Percentiles rank a stretch among this genome's conserved stretches.
These are phyloP conservation scores for Thalpophila matura DNA, from an alignment of 2,888 invertebrate species.

Conservation along the genomic window DNA sequence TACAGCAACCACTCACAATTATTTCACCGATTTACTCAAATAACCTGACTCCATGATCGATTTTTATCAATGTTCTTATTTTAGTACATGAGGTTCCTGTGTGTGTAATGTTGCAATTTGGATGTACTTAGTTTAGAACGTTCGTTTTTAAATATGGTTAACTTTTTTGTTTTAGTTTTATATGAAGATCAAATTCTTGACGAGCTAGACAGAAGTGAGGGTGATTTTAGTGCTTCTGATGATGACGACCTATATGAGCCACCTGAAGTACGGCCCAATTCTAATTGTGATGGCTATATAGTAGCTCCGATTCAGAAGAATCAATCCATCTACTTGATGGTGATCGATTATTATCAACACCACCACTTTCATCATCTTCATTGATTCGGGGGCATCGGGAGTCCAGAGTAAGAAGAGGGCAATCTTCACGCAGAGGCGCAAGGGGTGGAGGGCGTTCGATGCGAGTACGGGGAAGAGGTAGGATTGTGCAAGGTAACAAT, in stretches of 20 bases:
- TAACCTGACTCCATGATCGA: background rate
- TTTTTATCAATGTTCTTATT: slow-evolving; percentile 2
- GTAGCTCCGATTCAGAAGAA: slow-evolving; percentile 4
- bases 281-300: background rate
- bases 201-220: slow-evolving; percentile 2
- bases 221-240: slow-evolving; percentile 9
- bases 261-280: background rate
- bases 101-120: background rate
- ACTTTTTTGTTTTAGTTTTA: background rate
- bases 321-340: too few relatives aligned
- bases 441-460: background rate
- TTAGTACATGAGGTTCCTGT: too few relatives aligned
- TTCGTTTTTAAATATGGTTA: background rate
- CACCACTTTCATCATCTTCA: slow-evolving; percentile 5
- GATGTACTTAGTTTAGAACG: slow-evolving; percentile 1
- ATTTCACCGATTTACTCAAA: slow-evolving; percentile 1
- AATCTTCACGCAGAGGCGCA: slow-evolving; percentile 1
- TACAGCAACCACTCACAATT: background rate
- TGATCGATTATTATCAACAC: background rate
- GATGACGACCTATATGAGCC: background rate
- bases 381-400: slow-evolving; percentile 1
- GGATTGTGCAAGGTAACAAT: background rate
- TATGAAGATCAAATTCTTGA: slow-evolving; percentile 3
- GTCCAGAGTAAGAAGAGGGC: slow-evolving; percentile 1
- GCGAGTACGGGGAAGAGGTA: slow-evolving; percentile 3